Conservation (phyloP, 2,113 vertebrate genomes). For the Psophia crepitans region DNA sequence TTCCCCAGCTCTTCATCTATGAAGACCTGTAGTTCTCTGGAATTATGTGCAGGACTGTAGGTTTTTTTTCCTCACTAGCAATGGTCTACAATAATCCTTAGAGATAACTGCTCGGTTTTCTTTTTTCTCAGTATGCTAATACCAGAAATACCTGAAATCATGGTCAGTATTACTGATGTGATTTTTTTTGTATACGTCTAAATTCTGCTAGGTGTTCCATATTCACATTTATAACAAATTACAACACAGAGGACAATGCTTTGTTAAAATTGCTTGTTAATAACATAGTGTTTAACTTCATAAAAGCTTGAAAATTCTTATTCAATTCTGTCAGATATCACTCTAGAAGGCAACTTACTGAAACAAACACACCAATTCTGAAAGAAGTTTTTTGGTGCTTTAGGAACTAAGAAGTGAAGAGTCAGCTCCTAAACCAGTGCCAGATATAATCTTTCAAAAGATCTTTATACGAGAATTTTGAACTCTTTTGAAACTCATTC, state of each 20-base stretch:
- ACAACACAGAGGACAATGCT: background rate
- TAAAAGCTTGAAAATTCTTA: background rate
- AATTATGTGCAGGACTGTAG: fast-evolving
- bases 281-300: background rate
- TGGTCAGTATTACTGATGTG: background rate
- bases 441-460: background rate
- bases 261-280: background rate
- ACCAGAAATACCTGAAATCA: background rate
- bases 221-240: background rate
- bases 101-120: background rate
- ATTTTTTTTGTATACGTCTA: background rate
- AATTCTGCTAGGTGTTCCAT: background rate
- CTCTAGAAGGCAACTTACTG: background rate
- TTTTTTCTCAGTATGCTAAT: background rate
- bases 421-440: background rate
- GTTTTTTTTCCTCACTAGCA: background rate
- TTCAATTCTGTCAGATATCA: background rate
- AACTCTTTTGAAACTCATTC: background rate
- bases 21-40: background rate
- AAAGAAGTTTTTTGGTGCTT: background rate
- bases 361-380: background rate
- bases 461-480: background rate
- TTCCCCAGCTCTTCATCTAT: background rate
- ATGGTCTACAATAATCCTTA: background rate
- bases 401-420: background rate